Evolutionary conservation across 2,888 invertebrate genomes (phyloP), one percentile per base, ranked within the genome.

Genomic region (Gari tellinella): DNA sequence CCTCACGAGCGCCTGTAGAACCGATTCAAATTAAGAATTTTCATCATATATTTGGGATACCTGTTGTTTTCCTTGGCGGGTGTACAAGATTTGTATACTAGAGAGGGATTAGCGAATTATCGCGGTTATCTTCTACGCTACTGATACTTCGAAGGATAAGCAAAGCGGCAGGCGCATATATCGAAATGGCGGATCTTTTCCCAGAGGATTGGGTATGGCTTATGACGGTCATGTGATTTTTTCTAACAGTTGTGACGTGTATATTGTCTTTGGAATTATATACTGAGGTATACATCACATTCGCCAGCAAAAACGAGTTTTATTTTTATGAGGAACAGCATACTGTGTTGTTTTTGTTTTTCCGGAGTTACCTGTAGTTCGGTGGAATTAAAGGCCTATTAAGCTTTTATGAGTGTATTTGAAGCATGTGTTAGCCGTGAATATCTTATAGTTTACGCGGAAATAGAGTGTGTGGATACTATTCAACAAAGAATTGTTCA

Each of bases 401-500:
- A 40, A 40, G 40, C 40, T 40, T 15, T 40, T 12, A 40, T 12
- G 43, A 43, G 43, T 43, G 43, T 5, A 19, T 17, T 43, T 43
- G 4, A 19, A 43, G 15, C 19, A 19, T 43, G 4, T 43, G 43
- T 43, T 8, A 43, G 15, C 7, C 5, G 4, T n/a, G 57, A 43
- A 57, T 25, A 21, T 31, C 31, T 7, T 4, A 31, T 10, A 31
- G 31, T 4, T 31, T 31, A 10, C 31, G 5, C 4, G 31, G 10
- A n/a, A n/a, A n/a, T n/a, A 31, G 5, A 31, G 31, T 31, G 31
- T 31, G 31, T 31, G 4, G 10, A 31, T 7, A 31, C 62, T 63
- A 65, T 43, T 46, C 51, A 58, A 61, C 15, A 31, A 31, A 56
- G 43, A 51, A 45, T 38, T 68, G 55, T 73, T 73, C 73, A 73